These are phyloP conservation scores for Xiphophorus maculatus DNA, from an alignment of 2,113 vertebrate species.

Conservation along the genomic window DNA sequence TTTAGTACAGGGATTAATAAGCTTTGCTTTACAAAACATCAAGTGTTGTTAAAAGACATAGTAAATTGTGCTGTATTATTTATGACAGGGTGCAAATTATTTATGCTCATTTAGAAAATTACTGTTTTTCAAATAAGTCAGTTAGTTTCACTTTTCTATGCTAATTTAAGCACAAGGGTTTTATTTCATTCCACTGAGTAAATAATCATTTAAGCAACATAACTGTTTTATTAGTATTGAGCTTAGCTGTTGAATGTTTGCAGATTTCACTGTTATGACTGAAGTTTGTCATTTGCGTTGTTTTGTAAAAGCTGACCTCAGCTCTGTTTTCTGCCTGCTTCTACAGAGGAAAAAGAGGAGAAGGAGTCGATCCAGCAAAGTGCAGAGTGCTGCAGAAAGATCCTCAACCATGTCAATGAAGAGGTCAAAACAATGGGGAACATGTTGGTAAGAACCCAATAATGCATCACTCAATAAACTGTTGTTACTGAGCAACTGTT, in stretches of 20 bases:
- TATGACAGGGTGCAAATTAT: background rate
- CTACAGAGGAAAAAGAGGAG: slow-evolving; percentile 66
- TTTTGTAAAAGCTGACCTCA: slow-evolving; percentile 30
- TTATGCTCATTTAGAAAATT: background rate
- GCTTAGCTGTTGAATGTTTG: background rate
- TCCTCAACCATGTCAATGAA: slow-evolving; percentile 91
- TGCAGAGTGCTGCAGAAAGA: slow-evolving; percentile 88
- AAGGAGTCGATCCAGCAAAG: slow-evolving; percentile 76
- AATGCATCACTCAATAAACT: slow-evolving; percentile 41
- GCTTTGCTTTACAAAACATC: too few relatives aligned
- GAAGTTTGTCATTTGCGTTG: slow-evolving; percentile 32
- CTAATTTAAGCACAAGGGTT: background rate
- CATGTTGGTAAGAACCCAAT: slow-evolving; percentile 83
- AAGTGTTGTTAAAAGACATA: too few relatives aligned
- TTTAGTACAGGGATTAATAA: too few relatives aligned
- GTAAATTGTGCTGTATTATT: background rate
- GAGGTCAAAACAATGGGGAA: slow-evolving; percentile 91
- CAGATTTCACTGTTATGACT: slow-evolving; percentile 27
- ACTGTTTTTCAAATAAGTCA: background rate
- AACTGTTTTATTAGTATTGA: background rate
- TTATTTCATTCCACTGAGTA: background rate
- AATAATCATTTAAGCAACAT: background rate
- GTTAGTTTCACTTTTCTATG: background rate
- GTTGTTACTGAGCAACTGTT: slow-evolving; percentile 40
- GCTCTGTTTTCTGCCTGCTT: slow-evolving; percentile 29